Evolutionary conservation across 2,888 invertebrate genomes (phyloP).

Genomic region (Nematopogon swammerdamellus): DNA sequence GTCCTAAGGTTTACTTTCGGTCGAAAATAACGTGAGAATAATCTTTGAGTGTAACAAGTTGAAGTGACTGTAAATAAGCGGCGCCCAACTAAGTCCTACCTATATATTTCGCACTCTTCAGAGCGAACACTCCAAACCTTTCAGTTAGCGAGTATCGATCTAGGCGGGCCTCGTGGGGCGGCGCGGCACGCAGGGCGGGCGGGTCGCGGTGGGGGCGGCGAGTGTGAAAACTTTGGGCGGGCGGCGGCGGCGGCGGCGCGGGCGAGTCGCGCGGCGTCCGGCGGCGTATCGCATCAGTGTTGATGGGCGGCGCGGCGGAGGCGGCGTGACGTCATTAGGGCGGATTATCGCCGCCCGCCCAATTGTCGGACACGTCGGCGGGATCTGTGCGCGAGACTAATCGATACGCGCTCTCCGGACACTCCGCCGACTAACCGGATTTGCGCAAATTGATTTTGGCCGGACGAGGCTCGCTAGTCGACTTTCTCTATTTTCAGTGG

Average conservation of each 20-base stretch:
- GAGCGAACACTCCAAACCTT: too few relatives aligned
- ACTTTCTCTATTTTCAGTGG: slow-evolving; percentile 1
- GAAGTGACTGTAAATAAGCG: too few relatives aligned
- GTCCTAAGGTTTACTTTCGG: too few relatives aligned
- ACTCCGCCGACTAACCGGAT: not conserved
- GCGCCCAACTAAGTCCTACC: too few relatives aligned
- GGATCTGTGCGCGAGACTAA: not conserved
- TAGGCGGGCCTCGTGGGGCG: too few relatives aligned
- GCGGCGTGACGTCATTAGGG: not conserved
- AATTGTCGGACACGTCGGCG: slow-evolving; percentile 4
- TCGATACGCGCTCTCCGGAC: slow-evolving; percentile 3
- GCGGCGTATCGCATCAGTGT: slow-evolving; percentile 3
- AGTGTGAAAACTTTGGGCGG: too few relatives aligned
- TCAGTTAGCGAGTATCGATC: too few relatives aligned
- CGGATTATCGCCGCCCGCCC: slow-evolving; percentile 10
- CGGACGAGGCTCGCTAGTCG: not conserved
- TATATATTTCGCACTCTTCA: too few relatives aligned
- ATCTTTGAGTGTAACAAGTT: too few relatives aligned
- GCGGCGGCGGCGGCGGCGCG: slow-evolving; percentile 3
- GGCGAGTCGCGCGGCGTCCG: slow-evolving; percentile 1
- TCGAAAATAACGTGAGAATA: too few relatives aligned
- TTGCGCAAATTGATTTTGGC: not conserved
- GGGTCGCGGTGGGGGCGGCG: too few relatives aligned
- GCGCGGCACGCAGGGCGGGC: too few relatives aligned
- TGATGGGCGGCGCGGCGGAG: slow-evolving; percentile 5